Evolutionary conservation across 2,113 vertebrate species (phyloP).

Genomic region (Leucosticte australis): DNA sequence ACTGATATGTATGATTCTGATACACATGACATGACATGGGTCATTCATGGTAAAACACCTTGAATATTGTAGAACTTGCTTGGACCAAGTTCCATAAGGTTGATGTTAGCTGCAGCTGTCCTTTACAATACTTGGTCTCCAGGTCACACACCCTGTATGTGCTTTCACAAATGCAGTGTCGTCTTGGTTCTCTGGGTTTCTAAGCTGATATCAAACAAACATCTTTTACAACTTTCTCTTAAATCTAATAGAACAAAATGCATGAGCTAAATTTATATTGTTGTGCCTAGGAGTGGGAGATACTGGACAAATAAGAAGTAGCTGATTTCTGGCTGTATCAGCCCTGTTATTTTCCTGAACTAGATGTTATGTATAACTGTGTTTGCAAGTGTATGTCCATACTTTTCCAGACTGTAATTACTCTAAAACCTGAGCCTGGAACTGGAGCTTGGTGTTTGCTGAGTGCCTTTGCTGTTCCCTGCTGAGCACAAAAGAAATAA

Average conservation of each 20-base stretch:
- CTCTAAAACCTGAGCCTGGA: neutral
- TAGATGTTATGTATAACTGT: neutral
- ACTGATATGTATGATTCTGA: neutral
- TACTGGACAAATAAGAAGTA: neutral
- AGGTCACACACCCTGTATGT: neutral
- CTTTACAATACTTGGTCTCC: neutral
- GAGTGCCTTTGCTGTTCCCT: neutral
- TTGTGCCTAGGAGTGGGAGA: neutral
- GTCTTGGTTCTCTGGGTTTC: neutral
- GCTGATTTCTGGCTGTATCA: neutral
- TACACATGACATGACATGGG: neutral
- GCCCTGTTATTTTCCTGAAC: neutral
- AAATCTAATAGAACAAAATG: neutral
- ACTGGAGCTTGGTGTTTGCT: neutral
- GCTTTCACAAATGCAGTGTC: neutral
- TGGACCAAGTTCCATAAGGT: neutral
- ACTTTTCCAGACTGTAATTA: neutral
- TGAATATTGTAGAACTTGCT: neutral
- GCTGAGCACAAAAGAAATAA: neutral
- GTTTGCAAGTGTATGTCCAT: neutral
- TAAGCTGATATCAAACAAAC: neutral
- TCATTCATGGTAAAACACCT: neutral
- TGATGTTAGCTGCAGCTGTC: neutral
- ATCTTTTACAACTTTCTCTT: neutral
- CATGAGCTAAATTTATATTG: neutral